Base-by-base conservation (phyloP, 2,113 vertebrate genomes). In the Cricetomys ansorgei region DNA sequence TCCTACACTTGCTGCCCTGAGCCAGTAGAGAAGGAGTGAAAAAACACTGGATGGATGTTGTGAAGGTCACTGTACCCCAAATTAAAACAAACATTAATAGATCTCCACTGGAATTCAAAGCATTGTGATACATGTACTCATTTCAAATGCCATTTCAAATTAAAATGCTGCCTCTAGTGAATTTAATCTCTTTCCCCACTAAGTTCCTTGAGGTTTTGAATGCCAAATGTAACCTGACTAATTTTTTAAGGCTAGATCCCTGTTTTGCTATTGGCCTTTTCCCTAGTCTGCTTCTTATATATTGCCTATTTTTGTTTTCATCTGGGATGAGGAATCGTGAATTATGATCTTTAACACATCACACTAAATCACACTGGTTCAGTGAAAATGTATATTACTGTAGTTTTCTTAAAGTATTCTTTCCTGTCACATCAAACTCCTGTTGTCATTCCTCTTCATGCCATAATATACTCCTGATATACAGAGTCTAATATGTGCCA, bases 221-320 rank as follows among this genome's bases (percentile, higher is more conserved):
- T 92, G 43, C 73, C 34, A 96, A 15, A 62, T 65, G 15, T 59
- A 69, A 92, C 37, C 11, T 4, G 6, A 70, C 3, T 48, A 83
- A 55, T 37, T 0, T 62, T 83, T 96, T 73, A 31, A 95, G 75
- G 69, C 65, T 50, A 79, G 73, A n/a, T 79, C 21, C 37, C 48
- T n/a, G 65, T 53, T 77, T 81, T 87, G 25, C 86, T 72, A 23
- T 55, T 79, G 53, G 37, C 2, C 43, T 70, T 91, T 94, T 88
- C 59, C 48, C 91, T 84, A 69, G 59, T 69, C 76, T 11, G n/a
- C 77, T 89, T 79, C 19, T 67, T 83, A 59, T 34, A n/a, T 13
- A 70, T 57, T 84, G 16, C 43, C 40, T 76, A 5, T 57, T 67
- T 87, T 83, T 53, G 79, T 53, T 87, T 96, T 92, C 95, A 84